Conservation (phyloP, 2,888 invertebrate species). For the Salpingus planirostris region DNA sequence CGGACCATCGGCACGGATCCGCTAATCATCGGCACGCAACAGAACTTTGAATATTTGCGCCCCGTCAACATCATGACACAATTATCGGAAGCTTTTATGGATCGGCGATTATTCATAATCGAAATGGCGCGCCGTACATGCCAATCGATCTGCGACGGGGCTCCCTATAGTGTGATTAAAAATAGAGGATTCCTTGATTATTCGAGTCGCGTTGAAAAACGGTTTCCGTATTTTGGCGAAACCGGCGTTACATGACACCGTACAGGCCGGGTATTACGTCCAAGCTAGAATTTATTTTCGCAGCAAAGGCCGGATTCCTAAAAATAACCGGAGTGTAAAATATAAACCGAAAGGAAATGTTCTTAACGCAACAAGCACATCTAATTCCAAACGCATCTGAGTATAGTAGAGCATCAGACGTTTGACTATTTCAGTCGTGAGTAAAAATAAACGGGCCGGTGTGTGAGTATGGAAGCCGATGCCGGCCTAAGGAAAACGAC, state of each 20-base stretch:
- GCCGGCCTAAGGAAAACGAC: conserved; percentile 17
- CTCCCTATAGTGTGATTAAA: no score
- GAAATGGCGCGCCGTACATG: no score
- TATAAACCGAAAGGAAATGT: conserved; percentile 29
- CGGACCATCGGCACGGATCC: conserved; percentile 26
- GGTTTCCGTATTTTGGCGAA: no score
- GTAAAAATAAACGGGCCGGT: conserved; percentile 31
- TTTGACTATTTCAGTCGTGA: conserved; percentile 36
- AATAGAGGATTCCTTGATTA: no score
- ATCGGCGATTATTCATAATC: no score
- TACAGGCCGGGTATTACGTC: conserved; percentile 17
- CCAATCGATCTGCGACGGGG: no score
- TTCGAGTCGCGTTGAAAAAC: no score
- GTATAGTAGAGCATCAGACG: conserved; percentile 31
- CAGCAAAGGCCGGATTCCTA: conserved; percentile 23
- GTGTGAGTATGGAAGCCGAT: conserved; percentile 18
- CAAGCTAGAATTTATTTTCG: conserved; percentile 20
- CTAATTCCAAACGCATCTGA: conserved; percentile 36
- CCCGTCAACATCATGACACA: conserved; percentile 29
- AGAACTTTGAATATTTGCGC: conserved; percentile 27
- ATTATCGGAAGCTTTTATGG: no score
- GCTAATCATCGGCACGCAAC: conserved; percentile 31
- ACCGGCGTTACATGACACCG: conserved; percentile 9
- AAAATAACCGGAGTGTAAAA: conserved; percentile 21
- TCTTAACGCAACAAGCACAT: conserved; percentile 25